phyloP scores from a whole-genome alignment of 2,797 vertebrate genomes.

The Fistularia commersonii region DNA sequence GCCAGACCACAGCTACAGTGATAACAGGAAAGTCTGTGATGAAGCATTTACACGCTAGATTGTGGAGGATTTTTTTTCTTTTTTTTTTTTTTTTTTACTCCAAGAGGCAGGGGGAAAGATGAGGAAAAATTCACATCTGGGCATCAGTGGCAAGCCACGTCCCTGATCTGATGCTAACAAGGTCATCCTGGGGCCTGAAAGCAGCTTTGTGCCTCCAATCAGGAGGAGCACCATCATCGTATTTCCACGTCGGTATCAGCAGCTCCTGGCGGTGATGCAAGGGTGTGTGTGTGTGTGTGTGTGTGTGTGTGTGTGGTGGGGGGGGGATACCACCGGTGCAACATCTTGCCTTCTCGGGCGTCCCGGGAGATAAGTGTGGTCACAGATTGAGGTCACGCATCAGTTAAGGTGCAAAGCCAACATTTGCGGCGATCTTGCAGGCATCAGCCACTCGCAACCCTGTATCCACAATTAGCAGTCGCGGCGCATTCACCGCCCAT shows the following conservation, averaged over 20 bases:
- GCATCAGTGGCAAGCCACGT: conserved; percentile 27
- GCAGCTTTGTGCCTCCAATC: conserved; percentile 57
- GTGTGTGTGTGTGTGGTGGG: too few relatives aligned
- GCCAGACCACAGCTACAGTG: conserved; percentile 43
- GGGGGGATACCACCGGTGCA: conserved; percentile 8
- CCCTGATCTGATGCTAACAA: conserved; percentile 51
- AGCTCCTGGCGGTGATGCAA: conserved; percentile 38
- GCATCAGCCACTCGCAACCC: too few relatives aligned
- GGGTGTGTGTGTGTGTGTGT: too few relatives aligned
- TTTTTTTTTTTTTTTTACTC: conserved; percentile 3
- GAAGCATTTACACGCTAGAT: conserved; percentile 33
- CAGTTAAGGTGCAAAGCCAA: neutral
- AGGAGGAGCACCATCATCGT: conserved; percentile 41
- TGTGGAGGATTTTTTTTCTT: conserved; percentile 2
- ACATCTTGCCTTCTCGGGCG: conserved; percentile 6
- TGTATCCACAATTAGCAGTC: too few relatives aligned
- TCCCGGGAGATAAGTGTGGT: conserved; percentile 28
- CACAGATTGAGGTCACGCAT: conserved; percentile 33
- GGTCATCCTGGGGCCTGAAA: conserved; percentile 48
- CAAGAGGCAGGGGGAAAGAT: conserved; percentile 15
- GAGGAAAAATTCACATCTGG: conserved; percentile 28
- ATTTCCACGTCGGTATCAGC: conserved; percentile 38
- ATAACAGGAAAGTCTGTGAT: conserved; percentile 40
- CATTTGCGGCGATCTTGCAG: too few relatives aligned
- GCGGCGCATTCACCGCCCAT: too few relatives aligned